phyloP scores from a whole-genome alignment of 2,888 invertebrate genomes.

The Incurvaria masculella region DNA sequence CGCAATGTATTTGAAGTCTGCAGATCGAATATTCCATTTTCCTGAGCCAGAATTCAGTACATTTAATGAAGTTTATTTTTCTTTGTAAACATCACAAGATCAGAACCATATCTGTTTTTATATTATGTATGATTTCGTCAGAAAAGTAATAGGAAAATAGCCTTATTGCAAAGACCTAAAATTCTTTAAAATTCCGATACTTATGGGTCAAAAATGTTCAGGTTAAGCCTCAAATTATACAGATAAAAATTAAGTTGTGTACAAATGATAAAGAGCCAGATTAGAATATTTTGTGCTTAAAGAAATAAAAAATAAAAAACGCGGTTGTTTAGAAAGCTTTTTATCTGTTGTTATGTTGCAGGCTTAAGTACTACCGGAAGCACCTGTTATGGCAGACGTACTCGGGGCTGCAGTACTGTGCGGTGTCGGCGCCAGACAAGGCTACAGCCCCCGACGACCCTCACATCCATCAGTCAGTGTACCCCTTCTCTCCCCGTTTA shows the following conservation, averaged over 20 bases:
- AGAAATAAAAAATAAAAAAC: no score
- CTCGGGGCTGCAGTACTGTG: conserved; percentile 79
- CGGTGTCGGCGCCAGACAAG: conserved; percentile 76
- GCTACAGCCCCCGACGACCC: conserved; percentile 61
- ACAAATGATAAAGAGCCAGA: conserved; percentile 1
- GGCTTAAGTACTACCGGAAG: conserved; percentile 67
- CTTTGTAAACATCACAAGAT: no score
- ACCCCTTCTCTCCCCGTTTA: no score
- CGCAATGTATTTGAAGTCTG: no score
- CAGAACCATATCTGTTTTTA: no score
- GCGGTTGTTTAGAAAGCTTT: no score
- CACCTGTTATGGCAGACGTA: conserved; percentile 86
- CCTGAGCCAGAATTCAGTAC: no score
- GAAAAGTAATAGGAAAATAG: no score
- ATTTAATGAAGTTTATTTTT: no score
- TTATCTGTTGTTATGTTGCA: conserved; percentile 34
- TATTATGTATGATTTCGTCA: no score
- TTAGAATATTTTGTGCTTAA: conserved; percentile 3
- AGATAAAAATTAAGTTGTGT: conserved; percentile 4
- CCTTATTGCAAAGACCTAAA: conserved; percentile 10
- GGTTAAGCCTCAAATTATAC: conserved; percentile 4
- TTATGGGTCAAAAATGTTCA: background rate
- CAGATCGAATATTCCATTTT: no score
- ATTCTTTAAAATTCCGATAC: conserved; percentile 2
- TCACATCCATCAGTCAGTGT: conserved; percentile 75